A percentile compares a stretch with the other conserved stretches of the same genome.
These are phyloP conservation scores for Coelopa frigida DNA, from an alignment of 1,140 invertebrate genomes.

Conservation along the genomic window DNA sequence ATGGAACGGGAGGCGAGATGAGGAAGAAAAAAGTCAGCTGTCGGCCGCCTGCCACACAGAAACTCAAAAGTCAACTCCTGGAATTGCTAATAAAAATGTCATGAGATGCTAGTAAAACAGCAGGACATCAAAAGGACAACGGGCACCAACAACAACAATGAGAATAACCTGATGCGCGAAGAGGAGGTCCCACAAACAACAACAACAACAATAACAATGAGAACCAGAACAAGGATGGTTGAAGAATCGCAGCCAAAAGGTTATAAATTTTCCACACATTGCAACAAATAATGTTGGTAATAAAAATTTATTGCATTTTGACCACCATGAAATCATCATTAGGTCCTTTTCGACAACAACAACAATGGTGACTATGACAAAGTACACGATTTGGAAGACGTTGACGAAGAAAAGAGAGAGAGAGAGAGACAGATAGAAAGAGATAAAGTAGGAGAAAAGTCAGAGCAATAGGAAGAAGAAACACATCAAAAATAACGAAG, in stretches of 20 bases:
- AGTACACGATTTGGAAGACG: too few species aligned
- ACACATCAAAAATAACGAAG: constrained; percentile 7
- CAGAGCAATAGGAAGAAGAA: constrained; percentile 6
- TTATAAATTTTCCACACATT: constrained; percentile 31
- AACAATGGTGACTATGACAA: constrained; percentile 7
- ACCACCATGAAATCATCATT: constrained; percentile 45
- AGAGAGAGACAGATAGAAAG: constrained; percentile 3
- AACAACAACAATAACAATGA: constrained; percentile 4
- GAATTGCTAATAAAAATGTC: constrained; percentile 42
- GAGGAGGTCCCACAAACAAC: background rate
- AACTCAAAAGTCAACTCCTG: too few species aligned
- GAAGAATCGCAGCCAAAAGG: too few species aligned
- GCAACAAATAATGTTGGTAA: constrained; percentile 34
- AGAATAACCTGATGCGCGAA: constrained; percentile 7
- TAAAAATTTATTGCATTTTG: constrained; percentile 43
- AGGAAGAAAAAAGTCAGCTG: too few species aligned
- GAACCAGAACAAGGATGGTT: constrained; percentile 9
- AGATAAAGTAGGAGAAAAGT: constrained; percentile 9
- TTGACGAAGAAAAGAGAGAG: constrained; percentile 6
- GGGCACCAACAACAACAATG: constrained; percentile 22
- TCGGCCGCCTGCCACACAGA: too few species aligned
- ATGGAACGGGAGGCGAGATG: too few species aligned
- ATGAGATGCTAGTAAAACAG: constrained; percentile 24
- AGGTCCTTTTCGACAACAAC: constrained; percentile 17
- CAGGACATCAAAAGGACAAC: constrained; percentile 16